Evolutionary conservation across 2,888 invertebrate species (phyloP).

Genomic region (Caenorhabditis panamensis): DNA sequence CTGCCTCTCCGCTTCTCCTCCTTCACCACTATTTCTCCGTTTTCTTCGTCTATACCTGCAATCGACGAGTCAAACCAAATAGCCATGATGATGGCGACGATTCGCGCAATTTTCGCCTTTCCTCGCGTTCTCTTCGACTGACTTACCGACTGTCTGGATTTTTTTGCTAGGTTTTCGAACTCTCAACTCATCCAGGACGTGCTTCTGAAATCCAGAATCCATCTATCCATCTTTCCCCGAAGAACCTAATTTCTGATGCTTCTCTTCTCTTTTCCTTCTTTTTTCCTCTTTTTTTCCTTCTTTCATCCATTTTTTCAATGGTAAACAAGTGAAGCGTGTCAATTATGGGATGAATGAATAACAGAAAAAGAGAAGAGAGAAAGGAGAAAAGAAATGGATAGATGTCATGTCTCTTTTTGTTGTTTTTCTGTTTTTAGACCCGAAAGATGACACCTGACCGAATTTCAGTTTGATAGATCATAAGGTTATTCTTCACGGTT

Average conservation of each 20-base stretch:
- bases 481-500: not conserved
- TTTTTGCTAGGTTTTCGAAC: no score
- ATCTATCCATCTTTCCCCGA: not conserved
- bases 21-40: not conserved
- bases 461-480: slow-evolving; percentile 1
- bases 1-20: slow-evolving; percentile 38
- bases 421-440: no score
- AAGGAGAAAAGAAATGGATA: slow-evolving; percentile 10
- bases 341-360: slow-evolving; percentile 37
- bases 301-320: slow-evolving; percentile 36
- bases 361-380: slow-evolving; percentile 6
- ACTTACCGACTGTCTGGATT: no score
- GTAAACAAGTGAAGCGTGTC: slow-evolving; percentile 55
- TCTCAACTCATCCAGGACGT: no score
- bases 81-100: slow-evolving; percentile 46
- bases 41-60: slow-evolving; percentile 1
- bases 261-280: not conserved
- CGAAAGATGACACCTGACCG: no score
- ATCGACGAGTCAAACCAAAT: slow-evolving; percentile 58
- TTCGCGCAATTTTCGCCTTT: slow-evolving; percentile 49
- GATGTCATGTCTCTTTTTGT: no score
- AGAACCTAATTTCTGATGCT: slow-evolving; percentile 22
- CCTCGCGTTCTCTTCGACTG: not conserved
- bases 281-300: slow-evolving; percentile 8
- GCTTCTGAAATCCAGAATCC: no score